phyloP scores from a whole-genome alignment of 2,797 vertebrate species.

The Moxostoma hubbsi region DNA sequence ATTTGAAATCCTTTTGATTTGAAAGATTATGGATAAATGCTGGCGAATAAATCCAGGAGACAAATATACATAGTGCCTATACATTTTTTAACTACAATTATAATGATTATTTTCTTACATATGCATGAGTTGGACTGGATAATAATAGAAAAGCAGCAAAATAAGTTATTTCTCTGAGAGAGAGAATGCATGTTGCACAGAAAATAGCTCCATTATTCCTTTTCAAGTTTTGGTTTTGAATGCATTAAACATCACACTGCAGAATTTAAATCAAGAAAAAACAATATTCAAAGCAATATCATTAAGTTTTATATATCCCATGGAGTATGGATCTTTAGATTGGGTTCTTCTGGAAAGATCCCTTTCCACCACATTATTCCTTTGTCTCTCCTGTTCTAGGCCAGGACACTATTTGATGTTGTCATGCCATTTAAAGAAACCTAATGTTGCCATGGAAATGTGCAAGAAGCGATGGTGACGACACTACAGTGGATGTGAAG shows the following conservation, averaged over 20 bases:
- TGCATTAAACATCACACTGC: neutral
- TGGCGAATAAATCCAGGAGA: too few relatives aligned
- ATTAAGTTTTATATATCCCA: conserved; percentile 19
- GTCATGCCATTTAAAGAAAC: conserved; percentile 79
- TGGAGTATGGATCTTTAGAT: conserved; percentile 46
- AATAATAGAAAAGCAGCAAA: too few relatives aligned
- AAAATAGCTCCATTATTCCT: neutral
- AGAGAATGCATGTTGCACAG: neutral
- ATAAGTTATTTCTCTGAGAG: neutral
- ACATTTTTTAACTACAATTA: too few relatives aligned
- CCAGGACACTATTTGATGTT: conserved; percentile 77
- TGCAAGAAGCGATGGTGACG: conserved; percentile 64
- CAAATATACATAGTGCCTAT: too few relatives aligned
- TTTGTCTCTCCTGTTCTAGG: conserved; percentile 73
- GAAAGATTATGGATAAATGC: too few relatives aligned
- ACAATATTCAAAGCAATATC: too few relatives aligned
- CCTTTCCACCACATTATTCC: conserved; percentile 69
- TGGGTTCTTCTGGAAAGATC: conserved; percentile 73
- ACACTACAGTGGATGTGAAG: conserved; percentile 66
- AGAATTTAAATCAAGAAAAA: neutral
- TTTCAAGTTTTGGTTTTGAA: neutral
- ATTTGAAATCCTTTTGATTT: too few relatives aligned
- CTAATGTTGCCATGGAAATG: conserved; percentile 80
- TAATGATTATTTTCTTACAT: neutral
- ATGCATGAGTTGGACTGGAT: too few relatives aligned